Percentiles rank a stretch among this genome's conserved stretches.
Evolutionary conservation across 2,888 invertebrate species (phyloP).

Genomic region (Xiphydria camelus): DNA sequence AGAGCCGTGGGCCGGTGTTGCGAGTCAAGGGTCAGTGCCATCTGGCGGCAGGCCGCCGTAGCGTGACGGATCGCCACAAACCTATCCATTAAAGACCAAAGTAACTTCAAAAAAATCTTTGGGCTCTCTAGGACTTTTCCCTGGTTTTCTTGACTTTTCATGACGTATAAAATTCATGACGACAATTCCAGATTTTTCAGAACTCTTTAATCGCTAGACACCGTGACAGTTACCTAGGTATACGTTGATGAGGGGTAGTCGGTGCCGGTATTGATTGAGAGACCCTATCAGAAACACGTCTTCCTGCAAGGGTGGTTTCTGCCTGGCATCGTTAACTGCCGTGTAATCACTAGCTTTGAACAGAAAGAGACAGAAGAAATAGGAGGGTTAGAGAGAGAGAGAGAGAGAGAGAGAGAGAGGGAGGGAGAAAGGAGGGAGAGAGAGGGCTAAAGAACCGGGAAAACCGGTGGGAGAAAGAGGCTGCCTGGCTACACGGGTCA

Average conservation of each 20-base stretch:
- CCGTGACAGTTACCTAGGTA: no score
- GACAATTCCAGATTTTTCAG: no score
- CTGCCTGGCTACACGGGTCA: background rate
- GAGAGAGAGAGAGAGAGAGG: background rate
- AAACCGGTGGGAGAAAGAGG: background rate
- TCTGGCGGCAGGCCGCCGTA: no score
- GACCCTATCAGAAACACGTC: conserved; percentile 4
- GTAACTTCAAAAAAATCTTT: no score
- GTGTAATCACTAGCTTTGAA: conserved; percentile 51
- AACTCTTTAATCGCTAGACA: no score
- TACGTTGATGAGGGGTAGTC: conserved; percentile 1
- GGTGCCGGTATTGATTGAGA: conserved; percentile 15
- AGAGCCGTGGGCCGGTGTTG: no score
- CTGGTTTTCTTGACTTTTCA: no score
- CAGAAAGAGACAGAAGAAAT: conserved; percentile 24
- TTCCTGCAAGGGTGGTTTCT: background rate
- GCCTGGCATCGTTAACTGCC: conserved; percentile 43
- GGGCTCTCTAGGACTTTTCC: no score
- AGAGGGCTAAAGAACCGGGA: background rate
- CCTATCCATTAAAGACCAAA: no score
- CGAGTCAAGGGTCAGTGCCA: no score
- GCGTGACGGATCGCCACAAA: no score
- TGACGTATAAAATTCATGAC: no score
- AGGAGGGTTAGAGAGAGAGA: background rate
- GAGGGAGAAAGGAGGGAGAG: background rate